A percentile compares a stretch with the other conserved stretches of the same genome.
Conservation (phyloP, 1,140 invertebrate genomes). For the Penaeus indicus region DNA sequence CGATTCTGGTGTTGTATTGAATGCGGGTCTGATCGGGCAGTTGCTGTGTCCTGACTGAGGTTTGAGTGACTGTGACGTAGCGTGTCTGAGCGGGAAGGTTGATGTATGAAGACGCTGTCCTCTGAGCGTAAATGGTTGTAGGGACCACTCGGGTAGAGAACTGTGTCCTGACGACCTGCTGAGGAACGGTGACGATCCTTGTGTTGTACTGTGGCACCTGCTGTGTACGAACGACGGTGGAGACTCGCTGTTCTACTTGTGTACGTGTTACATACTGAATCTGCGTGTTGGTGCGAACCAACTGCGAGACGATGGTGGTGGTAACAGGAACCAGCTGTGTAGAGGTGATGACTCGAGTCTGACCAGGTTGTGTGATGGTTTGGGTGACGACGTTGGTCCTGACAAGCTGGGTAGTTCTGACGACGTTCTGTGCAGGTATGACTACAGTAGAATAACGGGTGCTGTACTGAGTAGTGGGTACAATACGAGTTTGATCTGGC, state of each 20-base stretch:
- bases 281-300: slow-evolving; percentile 23
- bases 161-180: slow-evolving; percentile 2
- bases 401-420: not conserved
- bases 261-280: slow-evolving; percentile 19
- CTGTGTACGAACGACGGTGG: not conserved
- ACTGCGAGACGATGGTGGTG: not conserved
- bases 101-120: not conserved
- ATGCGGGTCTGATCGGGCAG: not conserved
- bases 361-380: not conserved
- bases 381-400: not conserved
- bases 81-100: not conserved
- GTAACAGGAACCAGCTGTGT: not conserved
- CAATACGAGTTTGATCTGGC: not conserved
- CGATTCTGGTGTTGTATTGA: not conserved
- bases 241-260: slow-evolving; percentile 19
- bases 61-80: slow-evolving; percentile 11
- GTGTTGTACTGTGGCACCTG: not conserved
- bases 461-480: slow-evolving; percentile 22
- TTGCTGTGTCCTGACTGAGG: slow-evolving; percentile 10
- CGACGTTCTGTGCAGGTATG: not conserved
- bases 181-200: not conserved
- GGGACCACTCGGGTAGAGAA: slow-evolving; percentile 25
- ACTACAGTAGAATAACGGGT: slow-evolving; percentile 18
- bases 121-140: not conserved
- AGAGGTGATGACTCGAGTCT: not conserved